These are phyloP conservation scores for Microctonus hyperodae DNA, from an alignment of 2,888 invertebrate species.

Conservation along the genomic window DNA sequence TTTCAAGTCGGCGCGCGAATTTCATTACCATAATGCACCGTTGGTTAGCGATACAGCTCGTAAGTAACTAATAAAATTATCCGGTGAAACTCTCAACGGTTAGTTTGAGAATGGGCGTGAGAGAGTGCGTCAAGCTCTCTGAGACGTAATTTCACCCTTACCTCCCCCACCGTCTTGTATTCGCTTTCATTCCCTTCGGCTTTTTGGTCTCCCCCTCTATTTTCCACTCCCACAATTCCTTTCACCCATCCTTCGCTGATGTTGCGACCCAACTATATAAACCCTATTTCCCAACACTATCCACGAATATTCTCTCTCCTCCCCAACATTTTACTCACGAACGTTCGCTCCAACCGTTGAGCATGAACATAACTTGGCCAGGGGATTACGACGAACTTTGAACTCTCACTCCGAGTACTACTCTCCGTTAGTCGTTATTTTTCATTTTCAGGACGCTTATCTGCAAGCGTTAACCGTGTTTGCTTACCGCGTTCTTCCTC, in stretches of 20 bases:
- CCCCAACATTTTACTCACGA: slow-evolving; percentile 10
- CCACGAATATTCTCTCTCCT: slow-evolving; percentile 5
- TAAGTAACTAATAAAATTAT: slow-evolving; percentile 52
- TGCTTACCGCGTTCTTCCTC: slow-evolving; percentile 14
- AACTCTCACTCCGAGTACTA: slow-evolving; percentile 23
- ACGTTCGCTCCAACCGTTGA: slow-evolving; percentile 10
- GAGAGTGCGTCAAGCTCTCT: slow-evolving; percentile 1
- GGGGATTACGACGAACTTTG: slow-evolving; percentile 34
- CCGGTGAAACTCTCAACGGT: slow-evolving; percentile 43
- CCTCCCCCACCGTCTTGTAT: slow-evolving; percentile 10
- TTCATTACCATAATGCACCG: slow-evolving; percentile 48
- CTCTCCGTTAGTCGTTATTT: slow-evolving; percentile 18
- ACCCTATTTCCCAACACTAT: not conserved
- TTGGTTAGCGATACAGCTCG: slow-evolving; percentile 49
- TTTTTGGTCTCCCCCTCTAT: not conserved
- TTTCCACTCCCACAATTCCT: not conserved
- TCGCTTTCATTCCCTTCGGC: not conserved
- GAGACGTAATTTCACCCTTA: slow-evolving; percentile 15
- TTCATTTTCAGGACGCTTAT: slow-evolving; percentile 25
- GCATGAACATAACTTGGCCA: slow-evolving; percentile 24
- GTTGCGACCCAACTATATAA: not conserved
- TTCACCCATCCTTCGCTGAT: not conserved
- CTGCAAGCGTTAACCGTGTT: slow-evolving; percentile 19
- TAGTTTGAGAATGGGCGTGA: slow-evolving; percentile 37
- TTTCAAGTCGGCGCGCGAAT: slow-evolving; percentile 35